Evolutionary conservation across 35 echinoderm and acorn worm species (phyloP).

Genomic region (Ptychodera flava): DNA sequence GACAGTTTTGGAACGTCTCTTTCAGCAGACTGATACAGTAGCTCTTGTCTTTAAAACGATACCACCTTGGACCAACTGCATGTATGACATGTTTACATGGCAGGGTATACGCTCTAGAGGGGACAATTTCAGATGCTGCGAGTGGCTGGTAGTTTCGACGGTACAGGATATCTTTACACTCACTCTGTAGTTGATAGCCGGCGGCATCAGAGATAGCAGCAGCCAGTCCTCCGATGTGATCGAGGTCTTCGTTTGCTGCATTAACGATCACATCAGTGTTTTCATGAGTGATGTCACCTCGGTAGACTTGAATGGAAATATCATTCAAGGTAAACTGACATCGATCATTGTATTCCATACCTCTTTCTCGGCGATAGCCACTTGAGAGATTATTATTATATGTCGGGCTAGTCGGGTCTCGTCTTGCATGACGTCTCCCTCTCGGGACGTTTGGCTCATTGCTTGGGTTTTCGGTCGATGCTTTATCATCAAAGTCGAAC

Average conservation of each 20-base stretch:
- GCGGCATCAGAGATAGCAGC: slow-evolving; percentile 2
- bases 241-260: slow-evolving; percentile 18
- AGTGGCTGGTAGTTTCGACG: background rate
- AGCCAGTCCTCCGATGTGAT: slow-evolving; percentile 4
- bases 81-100: slow-evolving; percentile 24
- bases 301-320: slow-evolving; percentile 7
- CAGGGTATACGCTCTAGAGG: background rate
- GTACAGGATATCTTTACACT: slow-evolving; percentile 3
- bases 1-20: background rate
- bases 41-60: background rate
- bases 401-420: no score
- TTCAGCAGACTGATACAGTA: background rate
- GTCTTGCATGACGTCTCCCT: no score
- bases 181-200: background rate
- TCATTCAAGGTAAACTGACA: background rate
- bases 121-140: background rate
- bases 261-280: slow-evolving; percentile 20
- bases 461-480: no score
- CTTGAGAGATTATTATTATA: no score
- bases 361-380: no score
- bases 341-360: no score
- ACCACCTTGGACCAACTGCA: slow-evolving; percentile 22
- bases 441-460: no score
- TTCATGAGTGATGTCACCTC: slow-evolving; percentile 20
- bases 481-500: no score